Conservation (phyloP, 2,888 invertebrate genomes). For the Sympetrum striolatum region DNA sequence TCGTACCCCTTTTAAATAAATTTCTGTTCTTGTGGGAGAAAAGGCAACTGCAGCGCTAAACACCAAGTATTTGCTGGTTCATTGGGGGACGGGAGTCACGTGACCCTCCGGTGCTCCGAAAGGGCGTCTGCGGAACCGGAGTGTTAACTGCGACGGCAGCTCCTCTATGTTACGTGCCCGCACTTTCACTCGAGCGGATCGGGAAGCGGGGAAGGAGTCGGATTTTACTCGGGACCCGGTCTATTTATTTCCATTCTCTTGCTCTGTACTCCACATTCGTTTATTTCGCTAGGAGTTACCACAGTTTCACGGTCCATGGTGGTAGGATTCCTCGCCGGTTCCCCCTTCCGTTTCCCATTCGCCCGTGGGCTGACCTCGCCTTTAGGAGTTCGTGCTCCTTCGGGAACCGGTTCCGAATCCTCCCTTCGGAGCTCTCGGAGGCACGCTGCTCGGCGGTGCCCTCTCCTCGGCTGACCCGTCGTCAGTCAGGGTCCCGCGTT, state of each 20-base stretch:
- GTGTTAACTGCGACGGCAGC: background rate
- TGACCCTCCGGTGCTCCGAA: slow-evolving; percentile 9
- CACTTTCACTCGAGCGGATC: background rate
- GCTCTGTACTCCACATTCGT: background rate
- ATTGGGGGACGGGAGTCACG: slow-evolving; percentile 44
- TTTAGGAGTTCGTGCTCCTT: slow-evolving; percentile 25
- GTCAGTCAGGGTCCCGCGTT: slow-evolving; percentile 35
- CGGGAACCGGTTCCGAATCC: slow-evolving; percentile 36
- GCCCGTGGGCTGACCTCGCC: slow-evolving; percentile 12
- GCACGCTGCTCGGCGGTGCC: slow-evolving; percentile 31
- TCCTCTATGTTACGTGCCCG: slow-evolving; percentile 34
- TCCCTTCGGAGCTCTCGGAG: slow-evolving; percentile 32
- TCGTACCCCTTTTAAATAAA: slow-evolving; percentile 3
- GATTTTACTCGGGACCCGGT: no score
- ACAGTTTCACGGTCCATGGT: background rate
- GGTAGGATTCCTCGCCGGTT: background rate
- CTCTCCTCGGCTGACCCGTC: slow-evolving; percentile 33
- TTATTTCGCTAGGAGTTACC: background rate
- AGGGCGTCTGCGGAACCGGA: background rate
- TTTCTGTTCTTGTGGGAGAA: background rate
- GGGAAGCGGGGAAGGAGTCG: background rate
- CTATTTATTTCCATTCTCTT: no score
- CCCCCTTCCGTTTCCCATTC: background rate
- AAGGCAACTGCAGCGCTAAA: slow-evolving; percentile 16
- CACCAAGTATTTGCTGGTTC: slow-evolving; percentile 40